Base-by-base conservation (phyloP, 2,797 vertebrate species). In the Meriones psammophilus region DNA sequence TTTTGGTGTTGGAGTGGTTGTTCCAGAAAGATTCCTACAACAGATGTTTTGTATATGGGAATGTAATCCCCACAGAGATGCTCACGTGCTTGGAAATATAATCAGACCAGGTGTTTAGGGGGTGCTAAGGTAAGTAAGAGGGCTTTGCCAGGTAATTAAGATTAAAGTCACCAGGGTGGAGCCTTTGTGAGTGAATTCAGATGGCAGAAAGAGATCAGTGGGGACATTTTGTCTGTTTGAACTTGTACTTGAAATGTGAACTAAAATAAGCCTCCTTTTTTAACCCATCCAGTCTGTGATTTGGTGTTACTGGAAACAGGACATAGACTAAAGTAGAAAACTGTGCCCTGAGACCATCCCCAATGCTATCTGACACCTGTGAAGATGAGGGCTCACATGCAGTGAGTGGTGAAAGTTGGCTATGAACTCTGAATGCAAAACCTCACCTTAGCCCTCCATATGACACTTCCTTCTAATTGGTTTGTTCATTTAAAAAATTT, bases 401-500 rank as follows among this genome's bases (percentile, higher is more conserved):
- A 56, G 78, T 28, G n/a, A 77, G 20, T 3, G 64, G 1, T 36
- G 30, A 30, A 28, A 87, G 33, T 46, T 66, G 33, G 0, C 39
- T 60, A 14, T 22, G 54, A 92, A 73, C 12, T 28, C 66, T 15
- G 77, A 95, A 80, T 50, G 24, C 71, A 84, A 84, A 76, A 13
- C 30, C 77, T 13, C 24, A 6, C 71, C 46, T 58, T 60, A 78
- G 88, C 42, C 20, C 26, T 28, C 39, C 15, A 18, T 18, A 69
- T 1, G 15, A n/a, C 46, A 69, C 62, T 88, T n/a, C 28, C 17
- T 74, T 22, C 36, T 66, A 62, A 30, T 33, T 80, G n/a, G 71
- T 62, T 88, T 80, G 20, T 64, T 95, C 60, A 94, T 87, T 69
- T n/a, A 91, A 91, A 89, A 58, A 15, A 58, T 18, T 58, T 30